Conservation (phyloP, 1,140 invertebrate species). For the Araneus ventricosus region DNA sequence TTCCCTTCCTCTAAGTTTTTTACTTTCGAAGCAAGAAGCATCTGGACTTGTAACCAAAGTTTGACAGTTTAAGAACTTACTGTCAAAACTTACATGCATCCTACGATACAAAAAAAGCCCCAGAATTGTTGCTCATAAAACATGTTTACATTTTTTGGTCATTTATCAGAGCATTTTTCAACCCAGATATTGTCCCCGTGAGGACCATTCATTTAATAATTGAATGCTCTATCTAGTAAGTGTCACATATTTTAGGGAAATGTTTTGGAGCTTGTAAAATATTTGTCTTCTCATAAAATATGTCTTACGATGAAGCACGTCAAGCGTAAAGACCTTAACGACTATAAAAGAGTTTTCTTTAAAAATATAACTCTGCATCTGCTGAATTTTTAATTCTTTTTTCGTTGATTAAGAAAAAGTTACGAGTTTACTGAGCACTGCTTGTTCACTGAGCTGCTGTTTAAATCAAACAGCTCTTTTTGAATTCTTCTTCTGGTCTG, state of each 20-base stretch:
- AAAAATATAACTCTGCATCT: too few relatives aligned
- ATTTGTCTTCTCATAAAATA: neutral
- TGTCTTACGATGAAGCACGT: neutral
- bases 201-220: neutral
- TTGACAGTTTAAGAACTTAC: too few relatives aligned
- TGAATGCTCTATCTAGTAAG: neutral
- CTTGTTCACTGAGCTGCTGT: too few relatives aligned
- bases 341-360: neutral
- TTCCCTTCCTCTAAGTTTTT: too few relatives aligned
- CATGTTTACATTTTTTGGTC: neutral
- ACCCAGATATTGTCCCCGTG: neutral
- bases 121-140: neutral
- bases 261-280: neutral
- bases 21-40: too few relatives aligned
- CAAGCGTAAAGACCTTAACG: neutral
- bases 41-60: too few relatives aligned
- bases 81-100: neutral
- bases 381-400: too few relatives aligned
- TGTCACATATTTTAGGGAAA: neutral
- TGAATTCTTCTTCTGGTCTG: too few relatives aligned
- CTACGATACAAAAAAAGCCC: neutral
- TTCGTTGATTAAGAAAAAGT: too few relatives aligned
- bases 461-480: too few relatives aligned
- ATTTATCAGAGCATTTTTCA: neutral
- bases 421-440: too few relatives aligned